Conservation (phyloP, 2,113 vertebrate species). For the Nestor notabilis region DNA sequence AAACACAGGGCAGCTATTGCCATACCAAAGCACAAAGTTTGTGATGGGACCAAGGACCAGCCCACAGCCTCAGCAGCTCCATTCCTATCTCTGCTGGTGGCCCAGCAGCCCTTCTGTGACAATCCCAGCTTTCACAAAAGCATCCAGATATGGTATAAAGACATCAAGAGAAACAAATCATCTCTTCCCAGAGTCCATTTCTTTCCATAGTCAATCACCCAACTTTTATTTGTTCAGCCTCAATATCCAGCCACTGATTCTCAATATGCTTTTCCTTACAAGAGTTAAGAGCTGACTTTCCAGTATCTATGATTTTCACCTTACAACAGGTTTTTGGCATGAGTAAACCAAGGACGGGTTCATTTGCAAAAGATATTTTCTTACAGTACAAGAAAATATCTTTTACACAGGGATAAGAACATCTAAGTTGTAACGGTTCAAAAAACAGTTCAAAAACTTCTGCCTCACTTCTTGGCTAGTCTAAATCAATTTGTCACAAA, state of each 20-base stretch:
- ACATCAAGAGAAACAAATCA: not conserved
- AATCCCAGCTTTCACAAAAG: not conserved
- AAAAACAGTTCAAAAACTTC: not conserved
- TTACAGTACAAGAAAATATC: not conserved
- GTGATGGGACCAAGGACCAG: not conserved
- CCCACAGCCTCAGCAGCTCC: no score
- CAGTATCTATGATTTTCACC: not conserved
- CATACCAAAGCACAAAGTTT: not conserved
- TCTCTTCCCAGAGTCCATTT: not conserved
- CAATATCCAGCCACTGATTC: not conserved
- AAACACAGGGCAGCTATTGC: not conserved
- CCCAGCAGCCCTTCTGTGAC: not conserved
- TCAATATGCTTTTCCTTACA: not conserved
- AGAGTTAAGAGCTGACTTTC: not conserved
- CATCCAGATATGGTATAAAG: not conserved
- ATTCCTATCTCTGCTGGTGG: not conserved
- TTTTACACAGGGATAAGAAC: accelerated
- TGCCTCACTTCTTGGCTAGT: not conserved
- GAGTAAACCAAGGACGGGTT: not conserved
- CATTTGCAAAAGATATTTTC: not conserved
- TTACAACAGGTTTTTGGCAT: not conserved
- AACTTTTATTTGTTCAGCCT: not conserved
- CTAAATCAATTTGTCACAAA: not conserved
- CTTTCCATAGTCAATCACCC: not conserved
- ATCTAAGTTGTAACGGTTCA: not conserved